Evolutionary conservation across 1,140 invertebrate genomes (phyloP), one percentile per base, ranked within the genome.

Genomic region (Geopemphigus sp.): DNA sequence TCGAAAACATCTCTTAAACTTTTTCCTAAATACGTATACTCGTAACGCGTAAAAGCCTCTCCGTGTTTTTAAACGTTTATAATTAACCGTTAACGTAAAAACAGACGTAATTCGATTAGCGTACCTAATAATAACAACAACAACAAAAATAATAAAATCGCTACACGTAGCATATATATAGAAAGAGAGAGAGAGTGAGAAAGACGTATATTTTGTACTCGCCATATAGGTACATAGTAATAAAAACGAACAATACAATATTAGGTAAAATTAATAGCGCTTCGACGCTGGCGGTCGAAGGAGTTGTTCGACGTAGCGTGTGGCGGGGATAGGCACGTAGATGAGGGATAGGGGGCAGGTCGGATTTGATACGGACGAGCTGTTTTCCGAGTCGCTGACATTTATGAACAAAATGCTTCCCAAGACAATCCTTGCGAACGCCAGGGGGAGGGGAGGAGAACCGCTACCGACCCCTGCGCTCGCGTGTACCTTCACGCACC

Each of bases 331-430:
- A 39, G 22, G n/a, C 14, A 22, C 0, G 39, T n/a, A n/a, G n/a
- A n/a, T n/a, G n/a, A n/a, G n/a, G n/a, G n/a, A n/a, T n/a, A n/a
- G 0, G 24, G 22, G 22, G 74, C 29, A 12, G 5, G 39, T 26
- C 14, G 74, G 57, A 61, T 63, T 78, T 24, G 74, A 61, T 63
- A 78, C 74, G 74, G 74, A 57, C 74, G 74, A 78, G 56, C 39
- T 78, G 56, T 61, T 78, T 61, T 47, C 57, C 56, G 39, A 78
- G 74, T 78, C 74, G 74, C 74, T 78, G 74, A 78, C 74, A 78
- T 78, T 78, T 78, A 78, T 63, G 74, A 78, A 78, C 74, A 78
- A 78, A 78, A 78, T 47, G 74, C 74, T 78, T 78, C 74, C 57
- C 74, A 78, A 78, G 57, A 78, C 74, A 26, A 45, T 29, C 50